Percentiles rank a stretch among this genome's conserved stretches.
phyloP scores from a whole-genome alignment of 2,797 vertebrate species.

The Pelodytes ibericus region DNA sequence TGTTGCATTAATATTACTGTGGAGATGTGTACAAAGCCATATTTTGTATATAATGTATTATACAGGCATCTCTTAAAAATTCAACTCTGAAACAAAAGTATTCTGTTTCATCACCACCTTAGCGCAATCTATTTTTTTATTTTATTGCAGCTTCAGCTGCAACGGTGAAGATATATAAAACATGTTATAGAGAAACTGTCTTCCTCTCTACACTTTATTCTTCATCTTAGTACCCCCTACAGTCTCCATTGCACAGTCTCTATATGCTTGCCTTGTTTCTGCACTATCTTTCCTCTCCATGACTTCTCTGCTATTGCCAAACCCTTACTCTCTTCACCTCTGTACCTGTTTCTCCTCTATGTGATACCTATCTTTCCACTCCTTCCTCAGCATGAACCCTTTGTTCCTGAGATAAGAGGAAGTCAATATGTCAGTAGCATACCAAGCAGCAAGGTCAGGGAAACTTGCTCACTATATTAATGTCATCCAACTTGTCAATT shows the following conservation, averaged over 20 bases:
- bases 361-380: conserved; percentile 41
- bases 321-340: conserved; percentile 36
- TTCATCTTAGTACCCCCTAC: background rate
- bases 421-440: conserved; percentile 56
- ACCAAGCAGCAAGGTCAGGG: conserved; percentile 53
- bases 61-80: too few relatives aligned
- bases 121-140: background rate
- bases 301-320: conserved; percentile 5
- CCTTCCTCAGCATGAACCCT: conserved; percentile 38
- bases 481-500: conserved; percentile 44
- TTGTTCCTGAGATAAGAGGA: conserved; percentile 54
- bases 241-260: background rate
- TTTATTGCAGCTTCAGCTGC: background rate
- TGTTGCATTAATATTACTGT: too few relatives aligned
- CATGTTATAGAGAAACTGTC: background rate
- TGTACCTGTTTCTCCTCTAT: conserved; percentile 43
- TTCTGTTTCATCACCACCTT: too few relatives aligned
- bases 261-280: background rate
- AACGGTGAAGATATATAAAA: background rate
- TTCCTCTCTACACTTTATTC: background rate
- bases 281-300: conserved; percentile 1
- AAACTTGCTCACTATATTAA: conserved; percentile 41
- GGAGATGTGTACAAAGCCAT: too few relatives aligned
- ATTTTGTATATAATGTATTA: too few relatives aligned
- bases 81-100: too few relatives aligned